Evolutionary conservation across 2,113 vertebrate genomes (phyloP), one percentile per base, ranked within the genome.

Genomic region (Prunella fulvescens): DNA sequence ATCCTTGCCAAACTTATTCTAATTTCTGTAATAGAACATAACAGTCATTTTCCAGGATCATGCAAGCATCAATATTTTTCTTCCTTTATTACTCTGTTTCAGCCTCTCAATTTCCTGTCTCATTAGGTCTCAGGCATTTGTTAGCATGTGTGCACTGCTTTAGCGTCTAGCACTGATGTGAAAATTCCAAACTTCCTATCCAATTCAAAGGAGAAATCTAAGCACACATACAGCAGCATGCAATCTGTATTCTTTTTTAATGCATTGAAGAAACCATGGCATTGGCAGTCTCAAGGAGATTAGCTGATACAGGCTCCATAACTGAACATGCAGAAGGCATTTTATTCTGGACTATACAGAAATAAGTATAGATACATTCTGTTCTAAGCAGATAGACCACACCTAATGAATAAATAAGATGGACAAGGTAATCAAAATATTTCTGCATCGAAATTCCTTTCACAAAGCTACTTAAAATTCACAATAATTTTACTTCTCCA

Each of bases 61-160:
- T 20, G 23, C 14, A 69, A 72, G 60, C 50, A 73, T 80, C 58
- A 78, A 14, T 57, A 40, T 57, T 92, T 94, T 85, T 71, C 77
- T 93, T 67, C 70, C 23, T 72, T 88, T 83, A 65, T 67, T 69
- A 67, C 45, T 84, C 51, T 3, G 0, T 84, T 86, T 92, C 71
- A 93, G 11, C n/a, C 86, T 58, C 91, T 77, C 50, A 62, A 71
- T 92, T 95, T 96, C 65, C 95, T 88, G 37, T 95, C 65, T 95
- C 73, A 88, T 80, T 88, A 90, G 24, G 20, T 69, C 76, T 40
- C 64, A 93, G 89, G 58, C 69, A 56, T 80, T 92, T 93, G 37
- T 67, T 79, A 82, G 35, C 24, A 69, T 54, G 29, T 29, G 17
- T 80, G 17, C 35, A 88, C 61, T 44, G 65, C 73, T 95, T 70